Evolutionary conservation across 2,888 invertebrate genomes (phyloP).

Genomic region (Protodeltote pygarga): DNA sequence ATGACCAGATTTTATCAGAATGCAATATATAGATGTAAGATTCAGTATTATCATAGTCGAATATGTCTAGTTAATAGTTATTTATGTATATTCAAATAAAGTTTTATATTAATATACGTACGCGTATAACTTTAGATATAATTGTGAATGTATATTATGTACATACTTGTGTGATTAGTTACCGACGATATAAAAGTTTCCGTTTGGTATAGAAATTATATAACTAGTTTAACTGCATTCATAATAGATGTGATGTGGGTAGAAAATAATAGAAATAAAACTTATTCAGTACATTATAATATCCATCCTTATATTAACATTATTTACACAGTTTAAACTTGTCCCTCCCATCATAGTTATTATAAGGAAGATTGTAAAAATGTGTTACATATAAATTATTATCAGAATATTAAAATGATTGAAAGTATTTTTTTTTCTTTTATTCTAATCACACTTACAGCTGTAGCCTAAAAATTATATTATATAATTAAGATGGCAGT

Average conservation of each 20-base stretch:
- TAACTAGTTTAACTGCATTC: conserved; percentile 30
- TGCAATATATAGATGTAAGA: conserved; percentile 85
- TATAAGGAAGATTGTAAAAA: conserved; percentile 67
- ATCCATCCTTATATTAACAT: conserved; percentile 9
- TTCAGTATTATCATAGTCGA: conserved; percentile 84
- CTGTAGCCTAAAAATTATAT: too few species aligned
- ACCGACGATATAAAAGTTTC: conserved; percentile 39
- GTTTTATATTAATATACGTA: conserved; percentile 68
- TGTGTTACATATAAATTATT: conserved; percentile 81
- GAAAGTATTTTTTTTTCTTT: conserved; percentile 48
- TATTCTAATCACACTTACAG: too few species aligned
- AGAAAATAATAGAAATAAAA: conserved; percentile 20
- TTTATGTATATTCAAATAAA: conserved; percentile 80
- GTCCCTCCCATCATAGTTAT: conserved; percentile 26
- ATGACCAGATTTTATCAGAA: conserved; percentile 86
- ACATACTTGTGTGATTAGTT: conserved; percentile 65
- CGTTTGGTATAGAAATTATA: conserved; percentile 22
- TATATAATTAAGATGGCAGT: too few species aligned
- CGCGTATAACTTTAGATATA: conserved; percentile 52
- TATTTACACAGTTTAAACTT: conserved; percentile 19
- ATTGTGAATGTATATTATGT: conserved; percentile 73
- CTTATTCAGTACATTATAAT: conserved; percentile 19
- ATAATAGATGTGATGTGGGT: conserved; percentile 29
- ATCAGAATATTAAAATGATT: conserved; percentile 76
- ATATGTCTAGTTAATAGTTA: conserved; percentile 77